Conservation (phyloP, 2,888 invertebrate genomes). For the Notocelia uddmanniana region DNA sequence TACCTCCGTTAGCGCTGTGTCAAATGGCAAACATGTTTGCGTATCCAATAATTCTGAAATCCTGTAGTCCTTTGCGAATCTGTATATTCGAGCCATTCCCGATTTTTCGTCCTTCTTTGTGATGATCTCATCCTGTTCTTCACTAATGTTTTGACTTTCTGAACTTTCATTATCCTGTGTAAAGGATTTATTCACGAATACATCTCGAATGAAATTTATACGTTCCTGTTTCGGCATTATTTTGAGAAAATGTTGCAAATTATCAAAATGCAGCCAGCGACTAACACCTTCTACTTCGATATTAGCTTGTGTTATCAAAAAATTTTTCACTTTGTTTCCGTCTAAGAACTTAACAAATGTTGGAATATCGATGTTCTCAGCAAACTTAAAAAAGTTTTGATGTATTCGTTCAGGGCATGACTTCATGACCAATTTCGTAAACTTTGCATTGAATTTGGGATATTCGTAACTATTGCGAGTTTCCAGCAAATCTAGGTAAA, state of each 20-base stretch:
- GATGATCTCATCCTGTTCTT: not conserved
- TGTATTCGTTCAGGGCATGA: slow-evolving; percentile 60
- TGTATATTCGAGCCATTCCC: slow-evolving; percentile 10
- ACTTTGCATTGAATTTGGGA: slow-evolving; percentile 56
- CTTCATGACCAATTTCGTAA: slow-evolving; percentile 64
- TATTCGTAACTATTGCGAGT: slow-evolving; percentile 29
- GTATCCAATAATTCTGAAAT: slow-evolving; percentile 43
- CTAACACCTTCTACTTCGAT: not conserved
- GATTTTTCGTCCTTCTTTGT: not conserved
- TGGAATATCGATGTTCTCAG: slow-evolving; percentile 17
- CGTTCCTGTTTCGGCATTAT: slow-evolving; percentile 30
- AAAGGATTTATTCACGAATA: slow-evolving; percentile 47
- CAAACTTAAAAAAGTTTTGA: slow-evolving; percentile 43
- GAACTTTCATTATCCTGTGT: slow-evolving; percentile 53
- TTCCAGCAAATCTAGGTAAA: slow-evolving; percentile 62
- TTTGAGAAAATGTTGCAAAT: slow-evolving; percentile 22
- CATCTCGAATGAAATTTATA: slow-evolving; percentile 30
- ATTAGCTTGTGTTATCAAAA: slow-evolving; percentile 17
- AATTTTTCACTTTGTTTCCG: slow-evolving; percentile 13
- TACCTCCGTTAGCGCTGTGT: slow-evolving; percentile 47
- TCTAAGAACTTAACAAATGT: slow-evolving; percentile 29
- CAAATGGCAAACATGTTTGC: slow-evolving; percentile 50
- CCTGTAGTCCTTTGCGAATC: not conserved
- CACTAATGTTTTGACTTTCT: slow-evolving; percentile 47
- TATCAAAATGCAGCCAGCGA: slow-evolving; percentile 19